Conservation (phyloP, 92 coral and sea anemone species). For the Zoanthus solanderi region DNA sequence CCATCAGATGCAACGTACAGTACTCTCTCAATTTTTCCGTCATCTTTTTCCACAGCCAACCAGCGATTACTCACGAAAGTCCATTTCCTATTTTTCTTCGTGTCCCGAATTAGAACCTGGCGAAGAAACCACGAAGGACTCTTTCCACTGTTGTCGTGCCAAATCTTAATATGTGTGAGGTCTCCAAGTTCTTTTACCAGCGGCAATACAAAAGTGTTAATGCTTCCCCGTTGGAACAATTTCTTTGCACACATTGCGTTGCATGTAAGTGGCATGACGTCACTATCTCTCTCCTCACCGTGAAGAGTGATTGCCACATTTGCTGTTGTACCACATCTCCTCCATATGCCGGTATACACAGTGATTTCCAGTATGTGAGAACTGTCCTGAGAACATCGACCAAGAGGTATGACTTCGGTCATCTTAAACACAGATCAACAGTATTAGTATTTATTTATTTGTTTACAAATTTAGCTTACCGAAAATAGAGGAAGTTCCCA, state of each 20-base stretch:
- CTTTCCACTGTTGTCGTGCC: conserved; percentile 94
- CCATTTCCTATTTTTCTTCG: conserved; percentile 78
- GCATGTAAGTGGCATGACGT: conserved; percentile 75
- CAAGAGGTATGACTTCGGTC: conserved; percentile 81
- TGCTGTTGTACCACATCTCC: conserved; percentile 92
- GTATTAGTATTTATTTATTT: neutral
- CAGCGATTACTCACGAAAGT: conserved; percentile 88
- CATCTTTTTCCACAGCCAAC: conserved; percentile 92
- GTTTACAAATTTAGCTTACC: neutral
- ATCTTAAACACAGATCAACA: conserved; percentile 52
- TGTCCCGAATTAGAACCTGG: conserved; percentile 81
- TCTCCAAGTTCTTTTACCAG: conserved; percentile 77
- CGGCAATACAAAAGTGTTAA: conserved; percentile 78
- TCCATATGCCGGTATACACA: conserved; percentile 90
- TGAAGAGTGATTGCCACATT: conserved; percentile 83
- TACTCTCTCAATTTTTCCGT: conserved; percentile 89
- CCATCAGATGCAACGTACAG: conserved; percentile 71
- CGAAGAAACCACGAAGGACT: conserved; percentile 95
- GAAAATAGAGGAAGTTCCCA: too few species aligned
- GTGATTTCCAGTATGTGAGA: conserved; percentile 78
- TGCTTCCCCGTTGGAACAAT: conserved; percentile 89
- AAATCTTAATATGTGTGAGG: conserved; percentile 78
- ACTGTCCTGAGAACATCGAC: conserved; percentile 53
- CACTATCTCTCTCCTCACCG: conserved; percentile 81
- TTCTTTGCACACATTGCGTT: conserved; percentile 85